Percentiles rank a stretch among this genome's conserved stretches.
These are phyloP conservation scores for Heloderma charlesbogerti DNA, from an alignment of 2,113 vertebrate genomes.

Conservation along the genomic window DNA sequence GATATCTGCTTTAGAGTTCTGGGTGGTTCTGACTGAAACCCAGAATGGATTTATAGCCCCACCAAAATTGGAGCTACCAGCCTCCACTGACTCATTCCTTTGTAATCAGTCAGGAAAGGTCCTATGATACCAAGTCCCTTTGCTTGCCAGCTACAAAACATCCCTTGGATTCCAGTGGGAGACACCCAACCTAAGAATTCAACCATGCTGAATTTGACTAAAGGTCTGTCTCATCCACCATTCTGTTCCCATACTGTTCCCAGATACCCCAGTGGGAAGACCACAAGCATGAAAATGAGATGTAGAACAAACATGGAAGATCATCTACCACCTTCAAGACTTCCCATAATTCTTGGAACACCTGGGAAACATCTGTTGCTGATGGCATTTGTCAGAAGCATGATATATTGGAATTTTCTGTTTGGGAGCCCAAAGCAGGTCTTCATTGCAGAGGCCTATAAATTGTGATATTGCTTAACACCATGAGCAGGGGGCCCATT, in stretches of 20 bases:
- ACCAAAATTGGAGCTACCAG: too few relatives aligned
- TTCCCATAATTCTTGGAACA: slow-evolving; percentile 4
- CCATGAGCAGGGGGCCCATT: slow-evolving; percentile 56
- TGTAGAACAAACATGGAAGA: background rate
- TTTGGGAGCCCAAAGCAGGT: background rate
- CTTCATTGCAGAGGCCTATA: slow-evolving; percentile 31
- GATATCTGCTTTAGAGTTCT: too few relatives aligned
- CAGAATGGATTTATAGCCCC: too few relatives aligned
- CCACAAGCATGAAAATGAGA: background rate
- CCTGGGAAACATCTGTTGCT: slow-evolving; percentile 22
- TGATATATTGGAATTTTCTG: slow-evolving; percentile 37
- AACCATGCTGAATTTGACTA: background rate
- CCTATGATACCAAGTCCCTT: too few relatives aligned
- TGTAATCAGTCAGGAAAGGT: background rate
- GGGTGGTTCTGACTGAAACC: too few relatives aligned
- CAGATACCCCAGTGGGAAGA: background rate
- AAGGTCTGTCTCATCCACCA: background rate
- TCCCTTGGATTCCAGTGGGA: accelerated
- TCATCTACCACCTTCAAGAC: background rate
- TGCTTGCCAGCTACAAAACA: background rate
- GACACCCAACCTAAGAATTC: background rate
- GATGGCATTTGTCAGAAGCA: slow-evolving; percentile 24
- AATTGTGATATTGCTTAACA: slow-evolving; percentile 55
- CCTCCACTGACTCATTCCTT: too few relatives aligned
- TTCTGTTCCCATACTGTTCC: too few relatives aligned